These are phyloP conservation scores for Clinocottus analis DNA, from an alignment of 2,113 vertebrate genomes.

Conservation along the genomic window DNA sequence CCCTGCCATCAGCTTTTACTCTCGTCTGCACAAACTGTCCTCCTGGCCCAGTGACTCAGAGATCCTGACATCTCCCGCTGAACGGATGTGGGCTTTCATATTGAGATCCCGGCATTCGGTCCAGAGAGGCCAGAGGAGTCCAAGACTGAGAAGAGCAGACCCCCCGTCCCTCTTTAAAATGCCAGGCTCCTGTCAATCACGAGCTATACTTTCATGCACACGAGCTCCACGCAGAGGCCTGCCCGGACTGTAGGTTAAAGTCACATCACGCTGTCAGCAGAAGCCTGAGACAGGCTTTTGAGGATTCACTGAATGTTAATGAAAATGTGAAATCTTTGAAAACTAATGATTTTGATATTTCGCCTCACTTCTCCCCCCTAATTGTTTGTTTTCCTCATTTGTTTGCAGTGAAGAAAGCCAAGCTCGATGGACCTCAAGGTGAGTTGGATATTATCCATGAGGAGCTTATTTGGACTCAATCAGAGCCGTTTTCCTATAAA, in stretches of 20 bases:
- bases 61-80: conserved; percentile 6
- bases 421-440: conserved; percentile 98
- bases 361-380: background rate
- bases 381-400: conserved; percentile 52
- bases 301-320: background rate
- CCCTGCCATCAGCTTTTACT: conserved; percentile 7
- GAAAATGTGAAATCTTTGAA: conserved; percentile 11
- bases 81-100: conserved; percentile 41
- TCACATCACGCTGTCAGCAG: background rate
- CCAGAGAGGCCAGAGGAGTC: conserved; percentile 27
- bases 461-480: background rate
- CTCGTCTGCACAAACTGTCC: conserved; percentile 38
- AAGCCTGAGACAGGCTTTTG: background rate
- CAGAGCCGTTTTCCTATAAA: conserved; percentile 2
- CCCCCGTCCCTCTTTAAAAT: conserved; percentile 37
- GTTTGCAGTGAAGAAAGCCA: conserved; percentile 96
- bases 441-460: conserved; percentile 59
- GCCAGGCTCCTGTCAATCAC: conserved; percentile 51
- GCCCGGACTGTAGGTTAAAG: background rate
- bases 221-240: background rate
- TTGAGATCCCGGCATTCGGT: conserved; percentile 49
- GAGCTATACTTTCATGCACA: conserved; percentile 2
- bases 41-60: conserved; percentile 31
- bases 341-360: background rate
- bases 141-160: conserved; percentile 8